Conservation (phyloP, 2,888 invertebrate species). For the Barypeithes pellucidus region DNA sequence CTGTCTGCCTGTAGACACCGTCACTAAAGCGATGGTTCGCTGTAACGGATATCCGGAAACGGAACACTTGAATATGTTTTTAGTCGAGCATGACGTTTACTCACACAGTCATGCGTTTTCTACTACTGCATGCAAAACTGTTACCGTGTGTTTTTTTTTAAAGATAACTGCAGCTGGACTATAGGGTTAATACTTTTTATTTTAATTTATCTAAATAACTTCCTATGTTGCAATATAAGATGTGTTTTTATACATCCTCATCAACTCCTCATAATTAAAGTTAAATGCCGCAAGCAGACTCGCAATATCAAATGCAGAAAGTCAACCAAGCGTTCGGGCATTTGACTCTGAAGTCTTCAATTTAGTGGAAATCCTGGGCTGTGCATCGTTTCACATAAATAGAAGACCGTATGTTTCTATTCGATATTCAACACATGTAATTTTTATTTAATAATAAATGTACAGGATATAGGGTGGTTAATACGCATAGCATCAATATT, state of each 20-base stretch:
- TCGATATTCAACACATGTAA: neutral
- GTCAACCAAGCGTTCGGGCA: constrained; percentile 1
- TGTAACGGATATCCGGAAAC: constrained; percentile 33
- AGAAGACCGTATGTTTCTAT: neutral
- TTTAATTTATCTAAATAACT: too few species aligned
- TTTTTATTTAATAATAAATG: neutral
- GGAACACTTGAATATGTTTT: constrained; percentile 24
- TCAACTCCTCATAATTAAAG: constrained; percentile 5
- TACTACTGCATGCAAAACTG: neutral
- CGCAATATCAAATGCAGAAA: neutral
- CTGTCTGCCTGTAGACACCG: constrained; percentile 31
- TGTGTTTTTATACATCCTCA: neutral
- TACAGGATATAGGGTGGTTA: neutral
- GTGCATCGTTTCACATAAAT: neutral
- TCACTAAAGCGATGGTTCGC: constrained; percentile 24
- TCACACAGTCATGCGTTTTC: neutral
- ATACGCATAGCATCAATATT: too few species aligned
- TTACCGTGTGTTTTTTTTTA: too few species aligned
- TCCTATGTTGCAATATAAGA: neutral
- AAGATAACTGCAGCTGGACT: too few species aligned
- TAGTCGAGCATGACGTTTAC: constrained; percentile 27
- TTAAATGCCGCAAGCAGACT: neutral
- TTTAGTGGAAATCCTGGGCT: constrained; percentile 21
- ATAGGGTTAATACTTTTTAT: too few species aligned
- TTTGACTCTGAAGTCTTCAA: constrained; percentile 18